Evolutionary conservation across 2,888 invertebrate species (phyloP).

Genomic region (Macrophya annulata): DNA sequence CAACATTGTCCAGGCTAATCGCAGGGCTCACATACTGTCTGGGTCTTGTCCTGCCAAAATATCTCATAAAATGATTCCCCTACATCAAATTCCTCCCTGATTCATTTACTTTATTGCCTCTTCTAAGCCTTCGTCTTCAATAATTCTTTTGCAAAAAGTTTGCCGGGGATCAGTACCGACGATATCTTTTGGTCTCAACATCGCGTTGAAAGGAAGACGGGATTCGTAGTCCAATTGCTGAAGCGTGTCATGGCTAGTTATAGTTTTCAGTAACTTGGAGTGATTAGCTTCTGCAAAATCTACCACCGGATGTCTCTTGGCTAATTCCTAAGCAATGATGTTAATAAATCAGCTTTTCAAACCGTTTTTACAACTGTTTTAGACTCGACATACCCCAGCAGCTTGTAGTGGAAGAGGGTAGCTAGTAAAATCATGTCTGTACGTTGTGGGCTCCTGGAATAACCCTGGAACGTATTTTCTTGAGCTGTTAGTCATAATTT

Average conservation of each 20-base stretch:
- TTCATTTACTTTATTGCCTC: slow-evolving; percentile 39
- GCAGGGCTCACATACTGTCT: slow-evolving; percentile 76
- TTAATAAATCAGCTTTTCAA: neutral
- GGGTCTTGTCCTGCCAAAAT: slow-evolving; percentile 71
- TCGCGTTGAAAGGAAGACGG: slow-evolving; percentile 73
- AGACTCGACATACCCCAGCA: neutral
- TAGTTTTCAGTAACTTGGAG: neutral
- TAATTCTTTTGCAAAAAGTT: slow-evolving; percentile 56
- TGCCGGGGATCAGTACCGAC: slow-evolving; percentile 69
- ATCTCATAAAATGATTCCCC: slow-evolving; percentile 38
- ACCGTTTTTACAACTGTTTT: neutral
- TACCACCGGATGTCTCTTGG: neutral
- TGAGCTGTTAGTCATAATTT: slow-evolving; percentile 32
- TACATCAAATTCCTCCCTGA: neutral
- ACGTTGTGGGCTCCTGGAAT: slow-evolving; percentile 40
- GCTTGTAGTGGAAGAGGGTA: neutral
- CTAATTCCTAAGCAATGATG: neutral
- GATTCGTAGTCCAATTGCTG: slow-evolving; percentile 59
- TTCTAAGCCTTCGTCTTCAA: slow-evolving; percentile 10
- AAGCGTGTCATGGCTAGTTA: slow-evolving; percentile 61
- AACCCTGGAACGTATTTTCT: neutral
- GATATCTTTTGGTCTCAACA: slow-evolving; percentile 73
- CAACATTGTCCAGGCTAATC: slow-evolving; percentile 76
- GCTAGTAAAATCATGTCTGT: slow-evolving; percentile 27
- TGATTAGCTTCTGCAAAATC: neutral